Evolutionary conservation across 2,797 vertebrate species (phyloP), one percentile per base, ranked within the genome.

Genomic region (Simalia tracyae): DNA sequence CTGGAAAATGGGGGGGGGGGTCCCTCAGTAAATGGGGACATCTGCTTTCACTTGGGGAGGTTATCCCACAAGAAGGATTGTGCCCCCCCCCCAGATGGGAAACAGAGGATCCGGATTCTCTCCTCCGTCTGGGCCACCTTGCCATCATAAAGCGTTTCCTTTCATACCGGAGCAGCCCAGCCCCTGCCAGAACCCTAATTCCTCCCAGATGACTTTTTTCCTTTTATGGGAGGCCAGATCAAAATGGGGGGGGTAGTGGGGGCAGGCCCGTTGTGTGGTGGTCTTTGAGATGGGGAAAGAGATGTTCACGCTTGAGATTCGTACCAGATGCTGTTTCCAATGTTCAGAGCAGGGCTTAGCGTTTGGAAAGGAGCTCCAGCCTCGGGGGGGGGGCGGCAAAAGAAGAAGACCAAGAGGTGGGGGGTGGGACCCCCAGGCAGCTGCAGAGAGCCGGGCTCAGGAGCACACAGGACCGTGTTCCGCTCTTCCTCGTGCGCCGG

Each of bases 121-220:
- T 94, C 94, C 2, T 92, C 92, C 91, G 90, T 94, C 95, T 93
- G 91, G 94, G 94, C 95, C 95, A 92, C 87, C 81, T 14, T 87
- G 89, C 94, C 93, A 91, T 94, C 95, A 76, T 36, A 42, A 76
- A 97, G 95, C 87, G 95, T 96, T 97, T 97, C 96, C 96, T 97
- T 97, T 97, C 95, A 93, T 95, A 96, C 95, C 94, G 93, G 87
- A 95, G 68, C 95, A 94, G 94, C 72, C 92, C 89, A 94, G 94
- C 94, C 95, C 93, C 95, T 95, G 96, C 97, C 97, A 97, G 96
- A 87, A 96, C 92, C 26, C n/a, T 96, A 96, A 96, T 96, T 94
- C 97, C 96, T 97, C 94, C 89, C 97, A 97, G 97, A 97, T 98
- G 97, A 97, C 93, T 96, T 60, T 17, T 28, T 46, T 46, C 31